Evolutionary conservation across 2,888 invertebrate genomes (phyloP), one percentile per base, ranked within the genome.

Genomic region (Parnassius apollo): DNA sequence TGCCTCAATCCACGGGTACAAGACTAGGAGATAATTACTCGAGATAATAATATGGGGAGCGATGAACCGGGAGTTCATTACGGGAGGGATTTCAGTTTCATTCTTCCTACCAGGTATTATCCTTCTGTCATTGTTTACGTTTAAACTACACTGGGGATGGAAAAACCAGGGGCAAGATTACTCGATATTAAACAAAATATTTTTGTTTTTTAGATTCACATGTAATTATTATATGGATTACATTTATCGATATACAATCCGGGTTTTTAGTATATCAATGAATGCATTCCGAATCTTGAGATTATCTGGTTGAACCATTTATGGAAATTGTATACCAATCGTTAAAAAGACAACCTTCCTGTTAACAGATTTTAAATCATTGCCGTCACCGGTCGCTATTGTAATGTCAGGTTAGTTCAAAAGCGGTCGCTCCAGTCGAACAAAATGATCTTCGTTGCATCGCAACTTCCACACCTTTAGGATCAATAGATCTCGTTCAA

Each of bases 301-400:
- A 88, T 89, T 84, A 89, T 88, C 87, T 86, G 81, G 77, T 80
- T 84, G 69, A 82, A 80, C 91, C 91, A 87, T 91, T 89, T 91
- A 91, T 88, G 90, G 91, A 88, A 88, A 91, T 91, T 86, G 90
- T 88, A 88, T 88, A 89, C 89, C 83, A 89, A 90, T 91, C 88
- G 88, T 90, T 90, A 91, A 91, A 91, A 91, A 91, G 89, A 91
- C 86, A 85, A 91, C 77, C 88, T 86, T 86, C 85, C 90, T 91
- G 91, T 91, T 91, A 91, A 91, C 91, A 91, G 91, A 91, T 91
- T 91, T 91, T 91, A 91, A 91, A 91, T 91, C 91, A 91, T 91
- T 90, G 90, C 91, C 88, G 89, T 91, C 91, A 86, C 77, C 70
- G 77, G 82, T 72, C 79, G 76, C 91, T 84, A 91, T 91, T 91